Evolutionary conservation across 1,140 invertebrate species (phyloP), one percentile per base, ranked within the genome.

Genomic region (Dolichoris vasculosae): DNA sequence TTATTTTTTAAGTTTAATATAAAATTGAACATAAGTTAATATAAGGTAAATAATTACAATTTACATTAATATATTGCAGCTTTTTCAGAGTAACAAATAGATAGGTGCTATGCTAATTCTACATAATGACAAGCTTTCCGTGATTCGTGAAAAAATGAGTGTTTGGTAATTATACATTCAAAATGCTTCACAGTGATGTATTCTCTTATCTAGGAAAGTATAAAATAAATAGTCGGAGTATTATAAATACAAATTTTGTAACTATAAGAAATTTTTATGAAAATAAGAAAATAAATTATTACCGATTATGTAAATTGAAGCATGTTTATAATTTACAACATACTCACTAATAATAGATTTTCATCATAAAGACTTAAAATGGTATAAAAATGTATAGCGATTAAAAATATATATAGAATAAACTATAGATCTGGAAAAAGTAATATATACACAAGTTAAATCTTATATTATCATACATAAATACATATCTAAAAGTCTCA

Each of bases 201-300:
- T 51, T 64, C 64, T 76, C 23, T 77, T 83, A 64, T 11, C 8
- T 77, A 67, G 78, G 75, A 73, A 84, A 80, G 83, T 67, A 71
- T 80, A 69, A 43, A 43, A 71, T 15, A 79, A 79, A 84, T 84
- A 84, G 83, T 79, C 63, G 83, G 77, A 84, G 77, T 73, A 84
- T 79, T 84, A 32, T 9, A 48, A 78, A 78, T 75, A 64, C 2
- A 32, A 67, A 78, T 77, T 84, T 67, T 38, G 26, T 69, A 51
- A 17, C 8, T 78, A 78, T 11, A 48, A 71, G 7, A 67, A 78
- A 23, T 20, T 84, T 77, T 64, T 3, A 64, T 32, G 46, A 67
- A 64, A 80, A 38, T 67, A 26, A 46, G 78, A 80, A 69, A 81
- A 81, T 69, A 38, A 69, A 81, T 69, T 81, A 69, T 69, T 43